Conservation (phyloP, 2,888 invertebrate species). For the Sycophila texana region DNA sequence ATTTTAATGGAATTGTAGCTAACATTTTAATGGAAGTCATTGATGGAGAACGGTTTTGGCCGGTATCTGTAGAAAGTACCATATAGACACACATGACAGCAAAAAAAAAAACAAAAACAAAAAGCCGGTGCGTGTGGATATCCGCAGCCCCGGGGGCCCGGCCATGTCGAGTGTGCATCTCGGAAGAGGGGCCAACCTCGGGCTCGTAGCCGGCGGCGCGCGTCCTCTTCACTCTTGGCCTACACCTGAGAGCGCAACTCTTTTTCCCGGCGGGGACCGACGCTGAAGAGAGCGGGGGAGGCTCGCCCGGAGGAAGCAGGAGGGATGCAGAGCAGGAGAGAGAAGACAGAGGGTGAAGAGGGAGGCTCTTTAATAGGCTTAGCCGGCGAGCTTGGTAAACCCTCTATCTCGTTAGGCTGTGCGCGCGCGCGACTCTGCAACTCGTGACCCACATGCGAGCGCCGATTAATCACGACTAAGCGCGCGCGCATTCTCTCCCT, state of each 20-base stretch:
- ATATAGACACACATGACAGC: too few relatives aligned
- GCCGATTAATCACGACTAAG: slow-evolving; percentile 66
- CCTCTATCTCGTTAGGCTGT: slow-evolving; percentile 72
- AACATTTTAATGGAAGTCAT: too few relatives aligned
- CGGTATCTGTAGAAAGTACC: too few relatives aligned
- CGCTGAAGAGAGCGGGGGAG: neutral
- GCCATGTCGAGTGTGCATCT: too few relatives aligned
- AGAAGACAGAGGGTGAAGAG: slow-evolving; percentile 9
- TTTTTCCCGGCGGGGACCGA: neutral
- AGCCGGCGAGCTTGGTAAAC: slow-evolving; percentile 69
- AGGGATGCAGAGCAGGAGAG: slow-evolving; percentile 38
- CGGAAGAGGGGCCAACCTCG: too few relatives aligned
- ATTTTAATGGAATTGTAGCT: too few relatives aligned
- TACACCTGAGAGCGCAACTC: neutral
- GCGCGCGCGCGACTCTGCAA: slow-evolving; percentile 59
- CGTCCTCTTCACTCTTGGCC: slow-evolving; percentile 10
- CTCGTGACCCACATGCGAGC: slow-evolving; percentile 74
- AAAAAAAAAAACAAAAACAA: too few relatives aligned
- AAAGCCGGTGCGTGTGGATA: too few relatives aligned
- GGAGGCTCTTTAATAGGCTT: slow-evolving; percentile 68
- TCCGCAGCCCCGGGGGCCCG: too few relatives aligned
- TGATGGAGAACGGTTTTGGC: too few relatives aligned
- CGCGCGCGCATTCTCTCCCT: slow-evolving; percentile 13
- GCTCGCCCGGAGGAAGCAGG: slow-evolving; percentile 1
- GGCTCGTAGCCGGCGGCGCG: neutral